A percentile compares a stretch with the other conserved stretches of the same genome.
Evolutionary conservation across 2,113 vertebrate genomes (phyloP).

Genomic region (Oenanthe melanoleuca): DNA sequence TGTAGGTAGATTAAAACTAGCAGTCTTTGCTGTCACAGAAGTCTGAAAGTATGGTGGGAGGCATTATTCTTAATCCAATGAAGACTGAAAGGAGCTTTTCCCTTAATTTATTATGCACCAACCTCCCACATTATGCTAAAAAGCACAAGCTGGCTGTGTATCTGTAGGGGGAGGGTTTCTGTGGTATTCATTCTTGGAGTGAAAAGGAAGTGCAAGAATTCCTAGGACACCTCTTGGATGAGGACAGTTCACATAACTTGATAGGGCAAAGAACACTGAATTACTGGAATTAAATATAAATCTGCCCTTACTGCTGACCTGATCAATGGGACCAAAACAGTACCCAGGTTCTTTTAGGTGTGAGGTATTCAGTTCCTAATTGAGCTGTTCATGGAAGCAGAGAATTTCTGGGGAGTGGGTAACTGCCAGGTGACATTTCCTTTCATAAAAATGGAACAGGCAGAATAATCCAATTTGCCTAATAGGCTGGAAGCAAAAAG

Average conservation of each 20-base stretch:
- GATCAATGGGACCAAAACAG: rapidly evolving
- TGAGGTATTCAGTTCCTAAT: background rate
- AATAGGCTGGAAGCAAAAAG: background rate
- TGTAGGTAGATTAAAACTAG: background rate
- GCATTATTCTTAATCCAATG: background rate
- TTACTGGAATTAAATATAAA: background rate
- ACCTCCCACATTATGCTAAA: background rate
- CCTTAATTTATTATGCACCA: background rate
- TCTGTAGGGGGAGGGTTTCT: background rate
- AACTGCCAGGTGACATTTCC: background rate
- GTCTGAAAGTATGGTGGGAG: background rate
- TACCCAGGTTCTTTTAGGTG: background rate
- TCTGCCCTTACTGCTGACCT: background rate
- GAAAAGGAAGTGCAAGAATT: background rate
- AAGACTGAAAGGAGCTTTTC: background rate
- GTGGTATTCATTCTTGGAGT: rapidly evolving
- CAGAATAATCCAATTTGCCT: background rate
- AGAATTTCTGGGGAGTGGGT: background rate
- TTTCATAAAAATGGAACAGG: background rate
- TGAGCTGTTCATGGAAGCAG: background rate
- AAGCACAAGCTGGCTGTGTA: background rate
- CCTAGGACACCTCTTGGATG: background rate
- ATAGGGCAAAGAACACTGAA: background rate
- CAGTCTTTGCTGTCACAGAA: background rate
- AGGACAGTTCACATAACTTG: background rate